Evolutionary conservation across 2,888 invertebrate species (phyloP).

Genomic region (Nomada fabriciana): DNA sequence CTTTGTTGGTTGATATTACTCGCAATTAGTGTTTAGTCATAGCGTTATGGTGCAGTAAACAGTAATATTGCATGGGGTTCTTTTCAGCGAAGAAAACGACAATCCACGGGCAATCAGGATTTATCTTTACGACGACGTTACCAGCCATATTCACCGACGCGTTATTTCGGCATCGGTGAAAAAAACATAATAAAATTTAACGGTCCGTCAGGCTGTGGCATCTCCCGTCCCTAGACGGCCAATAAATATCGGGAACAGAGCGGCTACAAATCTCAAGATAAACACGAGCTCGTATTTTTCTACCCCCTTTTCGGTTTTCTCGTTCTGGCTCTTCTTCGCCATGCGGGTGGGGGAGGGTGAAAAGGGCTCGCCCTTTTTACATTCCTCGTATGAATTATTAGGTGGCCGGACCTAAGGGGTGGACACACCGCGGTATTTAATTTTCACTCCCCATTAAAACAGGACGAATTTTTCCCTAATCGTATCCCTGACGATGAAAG

Average conservation of each 20-base stretch:
- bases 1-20: no score
- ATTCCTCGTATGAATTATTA: slow-evolving; percentile 80
- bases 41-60: neutral
- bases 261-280: slow-evolving; percentile 82
- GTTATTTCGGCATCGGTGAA: slow-evolving; percentile 65
- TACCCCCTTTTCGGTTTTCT: slow-evolving; percentile 70
- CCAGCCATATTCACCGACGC: slow-evolving; percentile 57
- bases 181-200: slow-evolving; percentile 81
- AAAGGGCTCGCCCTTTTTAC: slow-evolving; percentile 76
- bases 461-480: slow-evolving; percentile 75
- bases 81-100: slow-evolving; percentile 39
- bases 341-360: slow-evolving; percentile 32
- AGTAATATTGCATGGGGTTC: neutral
- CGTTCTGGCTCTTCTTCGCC: slow-evolving; percentile 66
- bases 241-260: slow-evolving; percentile 81
- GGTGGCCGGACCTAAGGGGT: slow-evolving; percentile 76
- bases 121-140: slow-evolving; percentile 56
- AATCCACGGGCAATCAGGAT: slow-evolving; percentile 63
- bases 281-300: slow-evolving; percentile 80
- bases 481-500: slow-evolving; percentile 75
- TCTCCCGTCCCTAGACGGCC: slow-evolving; percentile 63
- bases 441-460: slow-evolving; percentile 76
- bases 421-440: slow-evolving; percentile 79
- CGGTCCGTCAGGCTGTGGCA: slow-evolving; percentile 76
- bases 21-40: neutral